These are phyloP conservation scores for Eupithecia exiguata DNA, from an alignment of 2,888 invertebrate species.

Conservation along the genomic window DNA sequence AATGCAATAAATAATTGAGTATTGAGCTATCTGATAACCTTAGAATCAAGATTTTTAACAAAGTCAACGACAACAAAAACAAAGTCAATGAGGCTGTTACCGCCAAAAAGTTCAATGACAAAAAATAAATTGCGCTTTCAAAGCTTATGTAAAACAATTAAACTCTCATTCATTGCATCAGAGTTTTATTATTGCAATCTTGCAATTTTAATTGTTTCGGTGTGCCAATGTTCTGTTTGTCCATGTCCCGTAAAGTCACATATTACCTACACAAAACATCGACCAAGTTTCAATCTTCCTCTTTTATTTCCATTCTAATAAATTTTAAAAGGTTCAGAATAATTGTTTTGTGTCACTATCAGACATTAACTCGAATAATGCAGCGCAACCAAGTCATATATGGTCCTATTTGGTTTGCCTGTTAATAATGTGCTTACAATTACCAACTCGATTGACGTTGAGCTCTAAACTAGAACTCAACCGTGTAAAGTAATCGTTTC, in stretches of 20 bases:
- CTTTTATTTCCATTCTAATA: not conserved
- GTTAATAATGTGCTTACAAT: not conserved
- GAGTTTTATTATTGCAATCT: constrained; percentile 31
- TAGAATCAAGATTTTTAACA: not conserved
- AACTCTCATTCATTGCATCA: constrained; percentile 34
- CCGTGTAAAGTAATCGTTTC: not conserved
- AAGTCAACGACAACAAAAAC: constrained; percentile 20
- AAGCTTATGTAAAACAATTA: constrained; percentile 31
- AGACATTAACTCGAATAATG: not conserved
- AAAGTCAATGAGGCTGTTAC: constrained; percentile 28
- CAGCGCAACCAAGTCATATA: not conserved
- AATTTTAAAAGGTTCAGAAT: not conserved
- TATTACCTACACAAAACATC: not conserved
- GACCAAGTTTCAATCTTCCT: constrained; percentile 1
- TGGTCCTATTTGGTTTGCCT: not conserved
- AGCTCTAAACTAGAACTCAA: not conserved
- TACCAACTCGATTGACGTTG: not conserved
- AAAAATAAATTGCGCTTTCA: constrained; percentile 30
- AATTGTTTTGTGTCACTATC: not conserved
- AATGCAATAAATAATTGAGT: no score
- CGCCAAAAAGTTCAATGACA: constrained; percentile 25
- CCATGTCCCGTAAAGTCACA: constrained; percentile 18
- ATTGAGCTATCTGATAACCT: not conserved
- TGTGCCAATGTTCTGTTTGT: constrained; percentile 33
- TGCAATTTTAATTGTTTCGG: constrained; percentile 27